Percentiles rank a stretch among this genome's conserved stretches.
These are phyloP conservation scores for Capitulum mitella DNA, from an alignment of 2,888 invertebrate genomes.

Conservation along the genomic window DNA sequence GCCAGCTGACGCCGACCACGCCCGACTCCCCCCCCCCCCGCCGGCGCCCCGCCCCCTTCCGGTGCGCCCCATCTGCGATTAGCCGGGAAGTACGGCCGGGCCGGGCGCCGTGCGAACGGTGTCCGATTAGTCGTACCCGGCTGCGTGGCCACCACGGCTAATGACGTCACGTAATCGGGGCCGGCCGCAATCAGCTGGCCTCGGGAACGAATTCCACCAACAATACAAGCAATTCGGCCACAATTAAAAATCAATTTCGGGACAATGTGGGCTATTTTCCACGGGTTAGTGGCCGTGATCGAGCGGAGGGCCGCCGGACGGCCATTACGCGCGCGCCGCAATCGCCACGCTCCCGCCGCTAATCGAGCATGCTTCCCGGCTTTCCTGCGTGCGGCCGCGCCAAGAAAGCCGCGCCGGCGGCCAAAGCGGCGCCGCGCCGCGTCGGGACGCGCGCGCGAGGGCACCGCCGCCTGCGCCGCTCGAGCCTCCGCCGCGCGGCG, in stretches of 20 bases:
- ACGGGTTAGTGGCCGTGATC: conserved; percentile 8
- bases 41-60: no score
- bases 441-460: no score
- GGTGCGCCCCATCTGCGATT: no score
- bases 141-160: neutral
- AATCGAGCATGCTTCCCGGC: neutral
- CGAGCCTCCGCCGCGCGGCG: no score
- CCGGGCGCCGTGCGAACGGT: neutral
- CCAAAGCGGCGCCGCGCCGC: no score
- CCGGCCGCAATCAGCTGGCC: neutral
- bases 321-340: neutral
- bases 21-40: no score
- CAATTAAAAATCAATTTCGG: conserved; percentile 18
- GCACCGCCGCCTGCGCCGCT: no score
- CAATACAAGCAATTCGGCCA: neutral
- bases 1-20: no score
- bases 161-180: conserved; percentile 9
- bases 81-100: neutral
- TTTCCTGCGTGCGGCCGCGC: neutral
- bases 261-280: conserved; percentile 21
- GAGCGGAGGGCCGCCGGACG: neutral
- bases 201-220: neutral
- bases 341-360: neutral
- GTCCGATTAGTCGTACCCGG: neutral
- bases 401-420: no score